Base-by-base conservation (phyloP, 2,888 invertebrate species). In the Hybos culiciformis region DNA sequence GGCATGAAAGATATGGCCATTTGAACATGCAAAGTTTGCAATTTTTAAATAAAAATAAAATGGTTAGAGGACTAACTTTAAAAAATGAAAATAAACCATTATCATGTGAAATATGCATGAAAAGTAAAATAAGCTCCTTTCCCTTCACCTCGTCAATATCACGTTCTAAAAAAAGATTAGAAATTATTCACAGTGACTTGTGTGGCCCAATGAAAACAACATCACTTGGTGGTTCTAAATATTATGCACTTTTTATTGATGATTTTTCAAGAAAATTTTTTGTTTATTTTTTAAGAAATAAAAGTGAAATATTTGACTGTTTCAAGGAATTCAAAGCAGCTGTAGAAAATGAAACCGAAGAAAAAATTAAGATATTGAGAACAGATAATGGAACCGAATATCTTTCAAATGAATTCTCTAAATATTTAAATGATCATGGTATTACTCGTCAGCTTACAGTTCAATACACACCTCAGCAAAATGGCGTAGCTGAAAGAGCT, bases 201-300 rank as follows among this genome's bases (percentile, higher is more conserved):
- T 46, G 44, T 33, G 51, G 51, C n/a, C 48, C 51, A 14, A 44
- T 50, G 41, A 34, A 32, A 23, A 36, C 33, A 33, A 19, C 32
- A 19, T 48, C 48, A 19, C 29, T 37, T 33, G 48, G 47, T 23
- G 41, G 42, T 24, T 15, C 45, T 9, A 42, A 31, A 34, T 51
- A 48, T 36, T 48, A 48, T 21, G 44, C 48, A 14, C 47, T 48
- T 18, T 51, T 52, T 24, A 48, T 51, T 19, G 51, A 51, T 36
- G 48, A 50, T 41, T 21, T 38, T 26, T 41, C 41, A 5, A 38
- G 41, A 24, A 46, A 48, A 37, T 44, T 43, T 8, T 34, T 38
- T 36, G 44, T 48, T 4, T 36, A 46, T n/a, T 51, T 44, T 38
- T 37, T 49, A 12, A 50, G 45, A 33, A 23, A 32, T 12, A 48